These are phyloP conservation scores for Xestoiulus laeticollis DNA, from an alignment of 2,888 invertebrate genomes.

Conservation along the genomic window DNA sequence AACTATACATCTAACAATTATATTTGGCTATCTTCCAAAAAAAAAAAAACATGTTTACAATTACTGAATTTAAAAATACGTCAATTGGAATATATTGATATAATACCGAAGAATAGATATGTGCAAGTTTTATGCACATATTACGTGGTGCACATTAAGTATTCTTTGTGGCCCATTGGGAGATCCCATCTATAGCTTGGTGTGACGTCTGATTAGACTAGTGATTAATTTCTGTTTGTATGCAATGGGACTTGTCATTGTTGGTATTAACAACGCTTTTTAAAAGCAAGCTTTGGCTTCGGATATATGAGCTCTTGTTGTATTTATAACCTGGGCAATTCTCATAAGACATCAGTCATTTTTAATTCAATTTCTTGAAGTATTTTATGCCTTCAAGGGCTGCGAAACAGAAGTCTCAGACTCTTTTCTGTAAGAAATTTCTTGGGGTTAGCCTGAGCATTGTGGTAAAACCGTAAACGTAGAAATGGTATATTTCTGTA, in stretches of 20 bases:
- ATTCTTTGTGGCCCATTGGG: not conserved
- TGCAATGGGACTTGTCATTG: conserved; percentile 8
- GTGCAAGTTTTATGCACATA: not conserved
- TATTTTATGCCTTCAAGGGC: not conserved
- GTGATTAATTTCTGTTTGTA: not conserved
- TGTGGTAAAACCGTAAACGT: not conserved
- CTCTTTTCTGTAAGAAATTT: not conserved
- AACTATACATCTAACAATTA: not conserved
- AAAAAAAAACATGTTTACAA: not conserved
- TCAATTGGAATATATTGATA: not conserved
- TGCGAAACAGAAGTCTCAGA: not conserved
- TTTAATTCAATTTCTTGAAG: conserved; percentile 27
- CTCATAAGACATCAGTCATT: conserved; percentile 23
- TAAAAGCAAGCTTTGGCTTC: not conserved
- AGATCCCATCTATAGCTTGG: not conserved
- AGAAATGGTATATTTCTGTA: not conserved
- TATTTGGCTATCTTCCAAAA: not conserved
- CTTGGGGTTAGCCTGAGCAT: not conserved
- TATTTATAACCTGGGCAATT: not conserved
- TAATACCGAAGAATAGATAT: not conserved
- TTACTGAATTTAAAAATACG: not conserved
- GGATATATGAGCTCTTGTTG: not conserved
- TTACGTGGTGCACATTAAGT: not conserved
- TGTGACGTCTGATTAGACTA: conserved; percentile 13
- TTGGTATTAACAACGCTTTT: conserved; percentile 19